Percentiles rank a stretch among this genome's conserved stretches.
phyloP scores from a whole-genome alignment of 30 jellyfish, hydroid and myxozoan species.

The Sanderia malayensis region DNA sequence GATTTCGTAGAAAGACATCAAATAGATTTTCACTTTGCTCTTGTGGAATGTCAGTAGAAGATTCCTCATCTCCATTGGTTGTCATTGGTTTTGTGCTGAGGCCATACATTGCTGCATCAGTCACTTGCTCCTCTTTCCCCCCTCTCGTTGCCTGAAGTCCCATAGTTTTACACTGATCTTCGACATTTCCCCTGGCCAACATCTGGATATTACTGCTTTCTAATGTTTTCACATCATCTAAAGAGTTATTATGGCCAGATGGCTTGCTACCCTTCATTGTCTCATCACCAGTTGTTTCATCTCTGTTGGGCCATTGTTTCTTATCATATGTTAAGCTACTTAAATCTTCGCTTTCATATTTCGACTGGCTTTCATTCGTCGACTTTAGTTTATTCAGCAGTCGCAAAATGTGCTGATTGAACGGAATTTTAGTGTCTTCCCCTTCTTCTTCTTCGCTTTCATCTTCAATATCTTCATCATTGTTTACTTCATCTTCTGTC shows the following conservation, averaged over 20 bases:
- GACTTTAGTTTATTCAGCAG: background rate
- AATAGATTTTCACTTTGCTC: background rate
- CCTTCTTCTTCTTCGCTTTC: background rate
- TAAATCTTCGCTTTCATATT: background rate
- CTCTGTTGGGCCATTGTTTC: background rate
- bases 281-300: background rate
- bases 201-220: background rate
- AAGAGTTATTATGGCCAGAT: background rate
- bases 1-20: background rate
- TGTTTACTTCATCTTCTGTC: background rate
- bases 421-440: background rate
- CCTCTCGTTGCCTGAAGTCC: too few species aligned
- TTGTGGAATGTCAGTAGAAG: background rate
- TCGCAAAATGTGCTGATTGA: background rate
- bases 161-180: too few species aligned
- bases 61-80: conserved; percentile 7
- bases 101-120: background rate
- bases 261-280: background rate
- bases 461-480: background rate
- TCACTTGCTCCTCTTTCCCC: background rate
- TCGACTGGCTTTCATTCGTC: background rate
- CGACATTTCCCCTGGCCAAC: background rate
- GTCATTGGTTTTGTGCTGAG: background rate
- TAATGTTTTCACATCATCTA: background rate
- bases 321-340: background rate